A percentile compares a stretch with the other conserved stretches of the same genome.
Conservation (phyloP, 2,888 invertebrate genomes). For the Eilema depressum region DNA sequence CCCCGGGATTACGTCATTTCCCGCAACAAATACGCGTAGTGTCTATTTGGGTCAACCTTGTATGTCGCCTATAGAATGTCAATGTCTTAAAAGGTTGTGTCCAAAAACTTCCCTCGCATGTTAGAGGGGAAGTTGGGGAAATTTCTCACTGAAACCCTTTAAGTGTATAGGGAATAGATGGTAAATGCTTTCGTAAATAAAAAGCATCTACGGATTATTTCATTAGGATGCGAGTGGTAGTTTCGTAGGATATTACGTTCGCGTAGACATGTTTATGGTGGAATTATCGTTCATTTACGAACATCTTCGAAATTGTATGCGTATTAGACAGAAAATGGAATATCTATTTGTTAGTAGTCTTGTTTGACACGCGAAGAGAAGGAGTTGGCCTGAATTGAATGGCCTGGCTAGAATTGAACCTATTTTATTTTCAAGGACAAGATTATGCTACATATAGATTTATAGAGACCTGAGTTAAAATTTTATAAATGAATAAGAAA, state of each 20-base stretch:
- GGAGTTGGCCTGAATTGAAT: neutral
- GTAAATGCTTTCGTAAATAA: slow-evolving; percentile 33
- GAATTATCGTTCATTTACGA: neutral
- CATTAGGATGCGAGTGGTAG: neutral
- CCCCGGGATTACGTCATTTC: slow-evolving; percentile 43
- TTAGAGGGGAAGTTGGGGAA: slow-evolving; percentile 20
- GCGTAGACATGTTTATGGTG: neutral
- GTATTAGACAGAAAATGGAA: neutral
- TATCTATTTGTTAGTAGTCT: neutral
- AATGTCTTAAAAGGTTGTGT: slow-evolving; percentile 49
- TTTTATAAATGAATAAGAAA: no score
- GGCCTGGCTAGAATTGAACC: no score
- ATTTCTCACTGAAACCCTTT: slow-evolving; percentile 15
- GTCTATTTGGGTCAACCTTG: slow-evolving; percentile 48
- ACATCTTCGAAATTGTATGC: slow-evolving; percentile 1
- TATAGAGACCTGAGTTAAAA: no score
- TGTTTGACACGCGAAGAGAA: neutral
- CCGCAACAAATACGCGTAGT: slow-evolving; percentile 39
- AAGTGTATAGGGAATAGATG: slow-evolving; percentile 24
- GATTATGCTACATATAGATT: no score
- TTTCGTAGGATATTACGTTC: neutral
- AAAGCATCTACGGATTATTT: slow-evolving; percentile 27
- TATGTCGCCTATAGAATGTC: slow-evolving; percentile 40
- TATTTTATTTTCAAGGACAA: no score
- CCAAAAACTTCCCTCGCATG: slow-evolving; percentile 27